phyloP scores from a whole-genome alignment of 2,113 vertebrate species.

The Tricholaema leucomelas region DNA sequence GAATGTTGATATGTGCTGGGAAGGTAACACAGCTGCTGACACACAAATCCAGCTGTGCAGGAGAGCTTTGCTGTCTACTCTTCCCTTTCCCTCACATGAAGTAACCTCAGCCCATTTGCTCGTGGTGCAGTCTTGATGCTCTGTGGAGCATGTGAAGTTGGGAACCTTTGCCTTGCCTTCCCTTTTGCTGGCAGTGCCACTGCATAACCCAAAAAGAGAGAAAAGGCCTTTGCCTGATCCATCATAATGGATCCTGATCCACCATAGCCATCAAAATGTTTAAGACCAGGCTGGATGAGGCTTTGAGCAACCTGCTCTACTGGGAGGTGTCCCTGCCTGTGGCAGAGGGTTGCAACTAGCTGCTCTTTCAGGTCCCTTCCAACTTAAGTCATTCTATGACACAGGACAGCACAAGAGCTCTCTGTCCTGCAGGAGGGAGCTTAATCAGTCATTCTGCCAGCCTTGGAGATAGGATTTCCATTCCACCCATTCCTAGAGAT shows the following conservation, averaged over 20 bases:
- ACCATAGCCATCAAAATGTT: too few species aligned
- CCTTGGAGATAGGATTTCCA: not conserved
- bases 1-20: not conserved
- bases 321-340: too few species aligned
- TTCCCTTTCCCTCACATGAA: not conserved
- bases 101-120: not conserved
- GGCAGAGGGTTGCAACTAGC: too few species aligned
- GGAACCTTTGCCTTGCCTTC: not conserved
- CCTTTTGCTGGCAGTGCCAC: not conserved
- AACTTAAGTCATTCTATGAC: too few species aligned
- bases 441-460: not conserved
- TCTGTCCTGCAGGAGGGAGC: not conserved
- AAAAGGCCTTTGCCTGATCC: not conserved
- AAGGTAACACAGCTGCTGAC: not conserved
- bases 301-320: too few species aligned
- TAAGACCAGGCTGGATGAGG: too few species aligned
- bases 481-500: not conserved
- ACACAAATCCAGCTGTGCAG: not conserved
- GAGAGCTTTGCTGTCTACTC: not conserved
- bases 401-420: not conserved
- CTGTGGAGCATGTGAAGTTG: fast-evolving
- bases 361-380: too few species aligned
- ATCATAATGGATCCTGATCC: too few species aligned
- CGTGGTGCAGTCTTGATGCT: fast-evolving
- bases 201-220: not conserved